phyloP scores from a whole-genome alignment of 2,888 invertebrate species.

The Sinopyrophorus schimmeli region DNA sequence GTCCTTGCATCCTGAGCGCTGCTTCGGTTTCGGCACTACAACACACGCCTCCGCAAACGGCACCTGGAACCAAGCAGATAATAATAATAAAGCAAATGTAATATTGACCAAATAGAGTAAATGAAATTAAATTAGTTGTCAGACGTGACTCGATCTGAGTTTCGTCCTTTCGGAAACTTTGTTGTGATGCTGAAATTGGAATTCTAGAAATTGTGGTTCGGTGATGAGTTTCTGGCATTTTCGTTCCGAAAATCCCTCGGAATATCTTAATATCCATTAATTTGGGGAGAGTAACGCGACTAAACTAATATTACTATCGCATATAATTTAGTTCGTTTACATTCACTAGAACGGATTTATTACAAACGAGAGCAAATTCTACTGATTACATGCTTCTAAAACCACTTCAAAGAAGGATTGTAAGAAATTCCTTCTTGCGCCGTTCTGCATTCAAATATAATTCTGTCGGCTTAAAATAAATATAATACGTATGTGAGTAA shows the following conservation, averaged over 20 bases:
- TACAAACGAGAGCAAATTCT: constrained; percentile 2
- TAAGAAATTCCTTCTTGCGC: not conserved
- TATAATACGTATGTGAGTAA: too few relatives aligned
- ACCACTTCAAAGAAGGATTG: not conserved
- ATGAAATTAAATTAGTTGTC: too few relatives aligned
- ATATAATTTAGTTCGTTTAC: constrained; percentile 6
- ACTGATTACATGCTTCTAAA: constrained; percentile 5
- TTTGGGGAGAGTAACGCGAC: not conserved
- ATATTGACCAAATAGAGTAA: constrained; percentile 2
- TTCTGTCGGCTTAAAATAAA: too few relatives aligned
- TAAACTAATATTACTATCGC: constrained; percentile 5
- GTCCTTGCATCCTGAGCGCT: constrained; percentile 62
- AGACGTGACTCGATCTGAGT: too few relatives aligned
- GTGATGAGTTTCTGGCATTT: not conserved
- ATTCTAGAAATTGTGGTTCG: not conserved
- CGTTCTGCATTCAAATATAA: too few relatives aligned
- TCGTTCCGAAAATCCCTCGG: not conserved
- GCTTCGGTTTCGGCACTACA: constrained; percentile 69
- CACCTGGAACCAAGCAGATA: constrained; percentile 54
- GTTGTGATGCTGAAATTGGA: too few relatives aligned
- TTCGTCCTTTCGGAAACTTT: too few relatives aligned
- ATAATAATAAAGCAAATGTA: not conserved
- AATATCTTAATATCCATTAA: constrained; percentile 5
- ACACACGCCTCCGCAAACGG: constrained; percentile 67
- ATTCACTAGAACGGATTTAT: constrained; percentile 4